Percentiles rank a stretch among this genome's conserved stretches.
Evolutionary conservation across 2,797 vertebrate genomes (phyloP).

Genomic region (Percopsis omiscomaycus): DNA sequence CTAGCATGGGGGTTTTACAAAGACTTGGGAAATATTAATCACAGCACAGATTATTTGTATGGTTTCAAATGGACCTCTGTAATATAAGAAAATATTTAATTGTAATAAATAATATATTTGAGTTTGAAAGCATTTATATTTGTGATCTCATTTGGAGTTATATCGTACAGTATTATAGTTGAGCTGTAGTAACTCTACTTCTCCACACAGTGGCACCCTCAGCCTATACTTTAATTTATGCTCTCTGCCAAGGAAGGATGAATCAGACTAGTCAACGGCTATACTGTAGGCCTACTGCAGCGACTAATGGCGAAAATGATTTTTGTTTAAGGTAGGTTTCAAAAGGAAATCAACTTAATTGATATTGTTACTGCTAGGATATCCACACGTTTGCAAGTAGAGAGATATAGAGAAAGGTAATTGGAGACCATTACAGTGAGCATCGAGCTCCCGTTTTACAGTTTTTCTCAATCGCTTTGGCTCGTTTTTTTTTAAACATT

Average conservation of each 20-base stretch:
- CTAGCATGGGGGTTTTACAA: slow-evolving; percentile 78
- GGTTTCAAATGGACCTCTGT: slow-evolving; percentile 83
- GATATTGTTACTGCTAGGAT: neutral
- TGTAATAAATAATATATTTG: slow-evolving; percentile 88
- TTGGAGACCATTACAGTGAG: neutral
- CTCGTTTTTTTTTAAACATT: too few relatives aligned
- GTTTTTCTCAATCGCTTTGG: too few relatives aligned
- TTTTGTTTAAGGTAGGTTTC: neutral
- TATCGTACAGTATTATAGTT: neutral
- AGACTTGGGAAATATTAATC: slow-evolving; percentile 79
- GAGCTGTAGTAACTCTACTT: neutral
- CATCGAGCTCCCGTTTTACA: neutral
- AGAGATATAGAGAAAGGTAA: too few relatives aligned
- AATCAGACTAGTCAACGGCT: neutral
- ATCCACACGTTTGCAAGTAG: neutral
- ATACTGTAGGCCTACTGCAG: too few relatives aligned
- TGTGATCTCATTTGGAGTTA: slow-evolving; percentile 21
- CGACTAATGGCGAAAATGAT: neutral
- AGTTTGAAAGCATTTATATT: slow-evolving; percentile 66
- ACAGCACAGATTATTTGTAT: slow-evolving; percentile 85
- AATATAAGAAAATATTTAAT: slow-evolving; percentile 86
- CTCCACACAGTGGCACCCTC: slow-evolving; percentile 24
- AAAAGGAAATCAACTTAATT: neutral
- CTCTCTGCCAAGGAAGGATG: neutral
- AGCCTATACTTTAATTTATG: slow-evolving; percentile 12